Evolutionary conservation across 2,797 vertebrate genomes (phyloP).

Genomic region (Hyperoplus immaculatus): DNA sequence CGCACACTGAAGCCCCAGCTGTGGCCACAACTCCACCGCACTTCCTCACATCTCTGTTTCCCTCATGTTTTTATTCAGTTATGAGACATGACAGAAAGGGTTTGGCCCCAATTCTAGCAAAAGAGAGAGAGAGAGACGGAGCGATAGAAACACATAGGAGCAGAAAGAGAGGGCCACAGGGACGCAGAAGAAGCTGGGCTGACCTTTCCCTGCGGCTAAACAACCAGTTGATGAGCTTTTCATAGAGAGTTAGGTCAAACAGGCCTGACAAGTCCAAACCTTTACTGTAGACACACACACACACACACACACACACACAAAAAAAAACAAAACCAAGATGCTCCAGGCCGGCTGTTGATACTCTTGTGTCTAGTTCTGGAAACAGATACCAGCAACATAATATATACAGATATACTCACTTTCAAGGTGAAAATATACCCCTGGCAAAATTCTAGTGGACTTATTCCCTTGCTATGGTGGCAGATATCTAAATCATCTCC

Average conservation of each 20-base stretch:
- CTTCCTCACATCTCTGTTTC: conserved; percentile 55
- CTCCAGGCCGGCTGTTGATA: conserved; percentile 28
- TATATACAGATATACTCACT: conserved; percentile 23
- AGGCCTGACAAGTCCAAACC: conserved; percentile 57
- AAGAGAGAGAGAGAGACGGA: conserved; percentile 22
- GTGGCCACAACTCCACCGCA: conserved; percentile 44
- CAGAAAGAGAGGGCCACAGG: conserved; percentile 29
- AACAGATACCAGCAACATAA: conserved; percentile 16
- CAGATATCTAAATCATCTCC: conserved; percentile 69
- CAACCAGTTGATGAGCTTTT: conserved; percentile 69
- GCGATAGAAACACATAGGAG: conserved; percentile 14
- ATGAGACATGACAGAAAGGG: conserved; percentile 75
- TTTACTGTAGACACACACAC: conserved; percentile 37
- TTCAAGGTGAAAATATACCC: conserved; percentile 49
- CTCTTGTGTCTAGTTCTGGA: conserved; percentile 9
- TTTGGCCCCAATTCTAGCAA: conserved; percentile 60
- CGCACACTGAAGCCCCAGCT: conserved; percentile 60
- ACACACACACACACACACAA: no score
- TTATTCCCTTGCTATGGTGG: conserved; percentile 46
- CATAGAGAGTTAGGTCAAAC: conserved; percentile 61
- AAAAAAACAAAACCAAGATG: conserved; percentile 26
- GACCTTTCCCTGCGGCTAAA: conserved; percentile 78
- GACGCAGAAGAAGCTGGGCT: conserved; percentile 47
- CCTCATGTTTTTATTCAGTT: conserved; percentile 59
- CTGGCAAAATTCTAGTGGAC: conserved; percentile 29